Base-by-base conservation (phyloP, 2,797 vertebrate species). In the Hippoglossus hippoglossus region DNA sequence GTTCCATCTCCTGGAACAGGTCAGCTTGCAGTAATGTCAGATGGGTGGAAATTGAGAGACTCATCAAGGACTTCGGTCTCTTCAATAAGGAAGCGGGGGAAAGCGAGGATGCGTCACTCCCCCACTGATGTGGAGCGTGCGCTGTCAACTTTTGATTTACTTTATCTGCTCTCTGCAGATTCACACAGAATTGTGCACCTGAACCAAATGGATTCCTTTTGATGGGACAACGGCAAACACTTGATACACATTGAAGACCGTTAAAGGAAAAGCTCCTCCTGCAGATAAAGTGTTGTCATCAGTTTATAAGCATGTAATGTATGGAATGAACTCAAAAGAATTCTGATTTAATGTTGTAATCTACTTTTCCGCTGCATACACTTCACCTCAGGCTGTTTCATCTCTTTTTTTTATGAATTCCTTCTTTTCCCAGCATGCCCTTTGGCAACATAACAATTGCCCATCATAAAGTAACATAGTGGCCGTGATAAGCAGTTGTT, bases 1-100 rank as follows among this genome's bases (percentile, higher is more conserved):
- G 74, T 61, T 73, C 74, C 62, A 86, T 87, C 82, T 89, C 81
- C 87, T 67, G 74, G 61, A 79, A 63, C 80, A 34, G 71, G 67
- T 57, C 28, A 36, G 63, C 67, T 80, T 61, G 46, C 76, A 57
- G 75, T 69, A 39, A 82, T 71, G 77, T 78, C 77, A 81, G 72
- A 88, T 73, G 39, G 41, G 28, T 60, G 87, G 79, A 87, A 88
- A 89, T 86, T 87, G 87, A 91, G 83, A 89, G 78, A 82, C 83
- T 88, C 82, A 71, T 88, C 61, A 83, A 87, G 80, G 76, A 89
- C 82, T 77, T 52, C 0, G 44, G 49, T 53, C 54, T 69, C 67
- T 79, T 82, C 63, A 71, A 69, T 77, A 81, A 84, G 15, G 15
- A 78, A 50, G 44, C 61, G 1, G 55, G 51, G 73, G 72, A 65